Evolutionary conservation across 2,113 vertebrate genomes (phyloP).

Genomic region (Argyrosomus japonicus): DNA sequence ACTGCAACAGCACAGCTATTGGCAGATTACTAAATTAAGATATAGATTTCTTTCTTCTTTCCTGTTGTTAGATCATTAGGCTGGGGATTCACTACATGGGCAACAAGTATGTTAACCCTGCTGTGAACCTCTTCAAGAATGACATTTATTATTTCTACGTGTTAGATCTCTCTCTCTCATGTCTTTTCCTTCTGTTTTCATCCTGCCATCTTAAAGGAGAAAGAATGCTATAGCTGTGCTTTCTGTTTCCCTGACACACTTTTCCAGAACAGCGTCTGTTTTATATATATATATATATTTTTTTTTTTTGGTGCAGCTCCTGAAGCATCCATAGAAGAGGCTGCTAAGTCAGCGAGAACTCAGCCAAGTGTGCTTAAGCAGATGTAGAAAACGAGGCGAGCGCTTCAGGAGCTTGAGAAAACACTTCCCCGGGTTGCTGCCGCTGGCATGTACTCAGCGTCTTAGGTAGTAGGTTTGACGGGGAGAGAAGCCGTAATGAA

Average conservation of each 20-base stretch:
- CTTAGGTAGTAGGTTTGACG: constrained; percentile 41
- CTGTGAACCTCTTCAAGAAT: constrained; percentile 16
- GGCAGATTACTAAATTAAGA: not conserved
- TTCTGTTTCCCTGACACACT: constrained; percentile 74
- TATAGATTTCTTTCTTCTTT: not conserved
- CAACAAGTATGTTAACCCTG: not conserved
- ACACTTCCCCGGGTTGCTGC: constrained; percentile 56
- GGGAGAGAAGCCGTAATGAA: constrained; percentile 14
- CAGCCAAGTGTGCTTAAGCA: constrained; percentile 73
- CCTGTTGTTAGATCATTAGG: not conserved
- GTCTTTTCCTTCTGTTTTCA: not conserved
- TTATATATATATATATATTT: not conserved
- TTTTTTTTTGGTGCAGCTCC: constrained; percentile 39
- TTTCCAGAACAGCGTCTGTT: constrained; percentile 37
- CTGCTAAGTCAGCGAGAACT: constrained; percentile 81
- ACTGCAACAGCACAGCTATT: not conserved
- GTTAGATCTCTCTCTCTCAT: not conserved
- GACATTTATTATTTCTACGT: constrained; percentile 1
- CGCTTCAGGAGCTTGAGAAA: constrained; percentile 69
- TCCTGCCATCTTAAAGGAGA: not conserved
- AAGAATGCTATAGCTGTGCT: constrained; percentile 34
- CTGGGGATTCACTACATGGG: too few species aligned
- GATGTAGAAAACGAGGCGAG: constrained; percentile 65
- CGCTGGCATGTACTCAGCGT: constrained; percentile 48
- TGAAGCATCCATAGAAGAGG: constrained; percentile 67